A percentile compares a stretch with the other conserved stretches of the same genome.
phyloP scores from a whole-genome alignment of 2,797 vertebrate species.

The Toxotes lorentzi region DNA sequence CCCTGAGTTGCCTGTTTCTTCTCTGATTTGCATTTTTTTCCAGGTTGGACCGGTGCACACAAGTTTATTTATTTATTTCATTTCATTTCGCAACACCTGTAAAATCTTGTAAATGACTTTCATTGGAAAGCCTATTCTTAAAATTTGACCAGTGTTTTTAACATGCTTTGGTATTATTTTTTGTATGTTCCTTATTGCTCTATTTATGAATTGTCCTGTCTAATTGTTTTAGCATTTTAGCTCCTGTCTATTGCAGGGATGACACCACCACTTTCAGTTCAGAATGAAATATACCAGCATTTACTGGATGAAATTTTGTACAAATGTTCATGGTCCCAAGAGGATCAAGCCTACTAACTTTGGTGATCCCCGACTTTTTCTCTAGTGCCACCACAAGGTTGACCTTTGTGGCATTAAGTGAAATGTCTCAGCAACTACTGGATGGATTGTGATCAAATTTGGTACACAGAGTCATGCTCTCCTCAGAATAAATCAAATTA shows the following conservation, averaged over 20 bases:
- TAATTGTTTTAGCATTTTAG: neutral
- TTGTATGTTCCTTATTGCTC: neutral
- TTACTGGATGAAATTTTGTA: neutral
- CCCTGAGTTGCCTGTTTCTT: neutral
- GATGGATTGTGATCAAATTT: no score
- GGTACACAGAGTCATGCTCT: no score
- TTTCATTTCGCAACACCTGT: constrained; percentile 6
- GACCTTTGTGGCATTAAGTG: no score
- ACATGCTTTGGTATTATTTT: neutral
- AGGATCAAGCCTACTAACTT: neutral
- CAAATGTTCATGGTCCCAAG: neutral
- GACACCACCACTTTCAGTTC: neutral
- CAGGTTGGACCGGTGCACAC: neutral
- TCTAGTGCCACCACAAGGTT: no score
- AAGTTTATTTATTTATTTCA: constrained; percentile 23
- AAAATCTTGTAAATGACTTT: neutral
- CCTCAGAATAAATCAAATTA: no score
- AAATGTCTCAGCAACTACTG: no score
- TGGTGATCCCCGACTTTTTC: neutral
- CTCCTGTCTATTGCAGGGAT: neutral
- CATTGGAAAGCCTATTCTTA: neutral
- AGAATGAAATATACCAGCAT: neutral
- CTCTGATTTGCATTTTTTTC: constrained; percentile 31
- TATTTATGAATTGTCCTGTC: neutral
- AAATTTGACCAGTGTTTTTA: neutral